Evolutionary conservation across 2,113 vertebrate species (phyloP).

Genomic region (Semnopithecus entellus): DNA sequence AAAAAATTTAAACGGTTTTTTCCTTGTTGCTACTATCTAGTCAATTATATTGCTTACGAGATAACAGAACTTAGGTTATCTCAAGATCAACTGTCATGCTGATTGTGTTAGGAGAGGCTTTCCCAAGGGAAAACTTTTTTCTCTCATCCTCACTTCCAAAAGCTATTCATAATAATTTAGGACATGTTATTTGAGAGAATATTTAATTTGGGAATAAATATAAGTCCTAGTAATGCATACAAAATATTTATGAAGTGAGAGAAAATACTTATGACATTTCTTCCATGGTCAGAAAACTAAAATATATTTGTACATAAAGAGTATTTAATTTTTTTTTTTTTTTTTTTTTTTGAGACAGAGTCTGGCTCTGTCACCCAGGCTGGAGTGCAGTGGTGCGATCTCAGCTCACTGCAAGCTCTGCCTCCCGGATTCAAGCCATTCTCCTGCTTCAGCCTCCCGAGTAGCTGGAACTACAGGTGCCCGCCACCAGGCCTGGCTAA

Average conservation of each 20-base stretch:
- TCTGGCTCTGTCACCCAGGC: no score
- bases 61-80: conserved; percentile 27
- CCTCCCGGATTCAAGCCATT: no score
- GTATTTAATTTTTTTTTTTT: not conserved
- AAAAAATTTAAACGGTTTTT: no score
- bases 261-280: not conserved
- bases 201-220: not conserved
- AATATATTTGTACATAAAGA: not conserved
- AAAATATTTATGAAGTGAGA: conserved; percentile 7
- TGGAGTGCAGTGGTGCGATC: no score
- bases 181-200: not conserved
- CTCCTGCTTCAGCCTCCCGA: no score
- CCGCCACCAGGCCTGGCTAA: accelerated
- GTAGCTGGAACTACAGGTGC: no score
- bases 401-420: no score
- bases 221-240: not conserved
- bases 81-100: not conserved
- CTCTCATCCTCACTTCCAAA: not conserved
- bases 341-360: no score
- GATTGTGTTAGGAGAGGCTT: not conserved
- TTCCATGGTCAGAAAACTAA: not conserved
- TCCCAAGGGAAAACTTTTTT: not conserved
- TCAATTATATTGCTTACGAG: conserved; percentile 21
- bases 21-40: no score
- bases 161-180: conserved; percentile 2